Evolutionary conservation across 2,888 invertebrate species (phyloP), one percentile per base, ranked within the genome.

Genomic region (Toxonevra muliebris): DNA sequence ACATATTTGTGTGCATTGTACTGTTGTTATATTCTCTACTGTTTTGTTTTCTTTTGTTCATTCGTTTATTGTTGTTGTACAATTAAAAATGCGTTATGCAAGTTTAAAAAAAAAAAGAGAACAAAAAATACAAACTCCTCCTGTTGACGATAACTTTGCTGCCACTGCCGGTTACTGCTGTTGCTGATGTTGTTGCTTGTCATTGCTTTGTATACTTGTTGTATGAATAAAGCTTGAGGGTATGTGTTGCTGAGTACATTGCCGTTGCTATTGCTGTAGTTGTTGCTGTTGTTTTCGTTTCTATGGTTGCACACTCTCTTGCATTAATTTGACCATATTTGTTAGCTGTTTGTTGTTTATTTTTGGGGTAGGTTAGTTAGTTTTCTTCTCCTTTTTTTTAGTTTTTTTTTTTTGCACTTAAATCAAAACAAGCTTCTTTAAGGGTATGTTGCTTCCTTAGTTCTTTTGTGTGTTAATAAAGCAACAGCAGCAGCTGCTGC

Each of bases 21-120:
- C n/a, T 42, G n/a, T 42, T n/a, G 40, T 59, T 41, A 17, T 42
- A 17, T 59, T 41, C 15, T 43, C 43, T 15, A 42, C 52, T 54
- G 40, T 40, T 30, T 62, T 62, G 42, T 60, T 54, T 43, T 41
- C 41, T 52, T 41, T 53, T 53, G 41, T 62, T 62, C 17, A 13
- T 62, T 13, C 17, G 15, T 7, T 30, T n/a, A 40, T 17, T 62
- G 62, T 62, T 63, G 62, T 63, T 59, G 57, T 77, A 78, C 77
- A 78, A 78, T 78, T 76, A 76, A 78, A 79, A 76, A 74, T 78
- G 76, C 78, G 76, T 78, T 78, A 76, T 78, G 78, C 76, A 78
- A 77, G 78, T 77, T 76, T 72, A 70, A n/a, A 15, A 52, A 52
- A 52, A 52, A n/a, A 52, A 52, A 30, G 7, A 2, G 7, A 30